Percentiles rank a stretch among this genome's conserved stretches.
Conservation (phyloP, 2,888 invertebrate genomes). For the Polydrusus cervinus region DNA sequence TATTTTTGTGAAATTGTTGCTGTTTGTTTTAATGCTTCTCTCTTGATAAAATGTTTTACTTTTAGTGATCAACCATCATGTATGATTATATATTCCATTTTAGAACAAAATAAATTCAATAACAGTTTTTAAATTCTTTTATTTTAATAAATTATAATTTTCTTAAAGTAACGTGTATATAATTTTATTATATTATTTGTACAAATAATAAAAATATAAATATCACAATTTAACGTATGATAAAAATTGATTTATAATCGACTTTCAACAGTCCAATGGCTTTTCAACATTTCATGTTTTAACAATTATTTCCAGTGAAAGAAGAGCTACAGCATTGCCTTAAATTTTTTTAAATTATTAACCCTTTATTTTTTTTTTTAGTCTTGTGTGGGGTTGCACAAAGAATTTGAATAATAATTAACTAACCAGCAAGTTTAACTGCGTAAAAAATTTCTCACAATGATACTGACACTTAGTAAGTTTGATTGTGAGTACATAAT, state of each 20-base stretch:
- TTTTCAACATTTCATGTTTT: too few species aligned
- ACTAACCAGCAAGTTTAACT: too few species aligned
- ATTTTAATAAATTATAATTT: constrained; percentile 47
- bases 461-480: too few species aligned
- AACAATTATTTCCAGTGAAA: too few species aligned
- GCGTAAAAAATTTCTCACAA: too few species aligned
- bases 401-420: too few species aligned
- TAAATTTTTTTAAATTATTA: too few species aligned
- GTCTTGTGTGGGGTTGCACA: too few species aligned
- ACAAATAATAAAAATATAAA: constrained; percentile 55
- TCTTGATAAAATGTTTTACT: constrained; percentile 12
- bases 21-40: neutral
- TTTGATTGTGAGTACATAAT: too few species aligned
- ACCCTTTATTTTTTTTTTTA: too few species aligned
- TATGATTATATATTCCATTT: constrained; percentile 18
- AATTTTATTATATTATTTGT: constrained; percentile 45
- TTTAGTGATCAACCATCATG: constrained; percentile 6
- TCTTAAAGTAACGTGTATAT: constrained; percentile 34
- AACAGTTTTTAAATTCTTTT: constrained; percentile 20
- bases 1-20: constrained; percentile 14
- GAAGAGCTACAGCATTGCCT: too few species aligned
- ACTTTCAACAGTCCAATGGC: constrained; percentile 15
- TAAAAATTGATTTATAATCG: constrained; percentile 36
- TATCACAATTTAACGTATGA: constrained; percentile 46
- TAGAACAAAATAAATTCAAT: constrained; percentile 28